Evolutionary conservation across 2,888 invertebrate genomes (phyloP), one percentile per base, ranked within the genome.

Genomic region (Volucella bombylans): DNA sequence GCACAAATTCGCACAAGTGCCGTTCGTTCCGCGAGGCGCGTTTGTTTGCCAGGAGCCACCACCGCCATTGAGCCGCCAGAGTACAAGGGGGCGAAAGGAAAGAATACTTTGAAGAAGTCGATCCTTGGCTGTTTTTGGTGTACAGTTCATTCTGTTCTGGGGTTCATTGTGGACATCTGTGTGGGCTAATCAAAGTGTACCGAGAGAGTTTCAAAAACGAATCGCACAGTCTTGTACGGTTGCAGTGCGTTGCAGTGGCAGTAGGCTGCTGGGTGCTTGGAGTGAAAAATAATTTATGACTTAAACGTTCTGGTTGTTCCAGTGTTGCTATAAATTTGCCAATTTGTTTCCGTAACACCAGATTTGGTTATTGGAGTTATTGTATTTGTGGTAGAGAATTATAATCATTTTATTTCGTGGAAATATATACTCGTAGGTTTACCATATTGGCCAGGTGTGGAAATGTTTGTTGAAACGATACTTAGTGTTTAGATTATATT

Each of bases 261-360:
- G 78, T 68, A 49, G 12, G 59, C 54, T 74, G 61, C 55, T 47
- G 52, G 71, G 67, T 72, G 69, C 69, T 65, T 6, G 11, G 15
- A 71, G 65, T 41, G 45, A 80, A 80, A 85, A 85, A 85, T 85
- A 83, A 83, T 85, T 80, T 85, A 85, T 85, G 80, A 31, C 85
- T 67, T 71, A 71, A 80, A 62, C 71, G 76, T 62, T 76, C 65
- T 50, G 67, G 71, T 68, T 76, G 80, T 80, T 80, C 71, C 64
- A 72, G 85, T 85, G 80, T 76, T 80, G 85, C 85, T 65, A 85
- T 85, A 80, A 85, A 85, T 85, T 83, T 55, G 39, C 80, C 85
- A 85, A 85, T 85, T 85, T 85, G 85, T 85, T 85, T 85, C 85
- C 80, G 79, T 85, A 85, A 80, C 85, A 80, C 80, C 76, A 80